Evolutionary conservation across 2,113 vertebrate species (phyloP).

Genomic region (Arizona elegans): DNA sequence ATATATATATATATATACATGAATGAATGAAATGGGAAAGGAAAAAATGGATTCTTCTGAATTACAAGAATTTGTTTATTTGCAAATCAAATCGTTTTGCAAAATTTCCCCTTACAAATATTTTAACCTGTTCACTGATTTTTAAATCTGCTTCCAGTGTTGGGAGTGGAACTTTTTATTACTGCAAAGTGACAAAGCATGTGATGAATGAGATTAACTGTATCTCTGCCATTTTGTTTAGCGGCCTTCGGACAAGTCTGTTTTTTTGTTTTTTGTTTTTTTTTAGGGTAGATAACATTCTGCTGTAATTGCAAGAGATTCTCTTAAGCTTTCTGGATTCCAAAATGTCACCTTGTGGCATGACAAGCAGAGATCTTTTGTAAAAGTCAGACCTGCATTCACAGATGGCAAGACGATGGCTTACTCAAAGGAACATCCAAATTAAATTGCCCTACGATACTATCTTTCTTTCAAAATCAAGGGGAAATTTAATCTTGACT

Average conservation of each 20-base stretch:
- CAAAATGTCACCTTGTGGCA: conserved; percentile 55
- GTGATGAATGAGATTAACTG: conserved; percentile 56
- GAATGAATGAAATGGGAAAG: neutral
- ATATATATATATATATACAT: neutral
- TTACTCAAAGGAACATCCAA: conserved; percentile 43
- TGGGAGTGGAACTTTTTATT: conserved; percentile 49
- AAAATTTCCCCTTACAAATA: conserved; percentile 47
- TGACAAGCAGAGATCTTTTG: conserved; percentile 33
- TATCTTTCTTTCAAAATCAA: conserved; percentile 42
- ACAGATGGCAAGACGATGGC: conserved; percentile 51
- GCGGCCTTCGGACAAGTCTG: conserved; percentile 12
- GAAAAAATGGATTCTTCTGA: neutral
- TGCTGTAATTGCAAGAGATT: conserved; percentile 52
- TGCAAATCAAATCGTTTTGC: conserved; percentile 22
- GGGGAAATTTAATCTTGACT: conserved; percentile 39
- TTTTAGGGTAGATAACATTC: conserved; percentile 48
- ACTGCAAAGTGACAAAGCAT: conserved; percentile 46
- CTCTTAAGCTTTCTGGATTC: conserved; percentile 44
- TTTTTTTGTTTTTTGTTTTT: too few relatives aligned
- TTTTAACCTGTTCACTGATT: conserved; percentile 52
- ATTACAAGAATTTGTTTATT: conserved; percentile 13
- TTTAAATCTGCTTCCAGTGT: conserved; percentile 55
- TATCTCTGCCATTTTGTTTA: conserved; percentile 48
- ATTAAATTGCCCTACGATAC: conserved; percentile 27
- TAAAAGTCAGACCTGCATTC: conserved; percentile 53